Evolutionary conservation across 2,113 vertebrate genomes (phyloP), one percentile per base, ranked within the genome.

Genomic region (Rhinichthys klamathensis): DNA sequence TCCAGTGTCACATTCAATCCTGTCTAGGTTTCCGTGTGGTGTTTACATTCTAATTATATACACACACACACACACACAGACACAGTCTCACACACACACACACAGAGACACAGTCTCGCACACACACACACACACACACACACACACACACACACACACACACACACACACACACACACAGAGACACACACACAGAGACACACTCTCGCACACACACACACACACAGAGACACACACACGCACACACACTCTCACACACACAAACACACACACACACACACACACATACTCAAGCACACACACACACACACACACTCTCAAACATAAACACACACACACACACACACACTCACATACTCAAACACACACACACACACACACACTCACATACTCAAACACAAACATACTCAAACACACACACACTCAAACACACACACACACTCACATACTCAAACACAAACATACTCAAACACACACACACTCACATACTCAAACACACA

Each of bases 181-280:
- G 21, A 46, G 10, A n/a, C 23, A 65, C 67, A 35, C 0, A 60
- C 6, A 32, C 32, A 32, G 2, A 32, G 2, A 32, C 76, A 69
- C 16, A 38, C 25, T 80, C 10, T 49, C 5, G 49, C 15, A 72
- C n/a, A 10, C 15, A 88, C 78, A 88, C 3, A 60, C 35, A 67
- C 13, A 7, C 46, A 74, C 18, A 35, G 25, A 82, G 3, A 44
- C 8, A 44, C 12, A 70, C 35, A 35, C 23, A 32, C n/a, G 3
- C 60, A 23, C 60, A n/a, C 21, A 9, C n/a, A n/a, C 60, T 9
- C n/a, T 3, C 60, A 88, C 80, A 35, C 4, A 35, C 3, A 35
- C 35, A 35, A 0, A 4, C 35, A 35, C 35, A 35, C 35, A 35
- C 35, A 35, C 35, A 35, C 35, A 35, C 4, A 35, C 35, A 35